Evolutionary conservation across 2,888 invertebrate genomes (phyloP).

Genomic region (Microplitis manilae): DNA sequence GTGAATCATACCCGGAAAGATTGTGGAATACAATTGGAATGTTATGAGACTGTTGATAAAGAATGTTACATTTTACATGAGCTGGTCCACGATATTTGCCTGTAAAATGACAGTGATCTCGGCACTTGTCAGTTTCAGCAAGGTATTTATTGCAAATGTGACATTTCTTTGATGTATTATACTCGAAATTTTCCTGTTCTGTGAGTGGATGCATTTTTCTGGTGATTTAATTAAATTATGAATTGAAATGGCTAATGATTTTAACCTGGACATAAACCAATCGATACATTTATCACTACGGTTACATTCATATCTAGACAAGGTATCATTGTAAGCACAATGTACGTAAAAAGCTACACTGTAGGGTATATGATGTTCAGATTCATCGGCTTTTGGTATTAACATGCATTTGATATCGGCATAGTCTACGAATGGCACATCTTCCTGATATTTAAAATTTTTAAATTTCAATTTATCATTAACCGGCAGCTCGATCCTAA

Average conservation of each 20-base stretch:
- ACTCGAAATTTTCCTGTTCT: slow-evolving; percentile 34
- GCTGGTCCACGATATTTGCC: not conserved
- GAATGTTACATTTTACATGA: not conserved
- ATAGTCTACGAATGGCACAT: slow-evolving; percentile 43
- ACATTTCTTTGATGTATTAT: not conserved
- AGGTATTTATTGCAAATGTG: not conserved
- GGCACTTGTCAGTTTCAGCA: not conserved
- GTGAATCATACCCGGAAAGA: slow-evolving; percentile 56
- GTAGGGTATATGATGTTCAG: slow-evolving; percentile 39
- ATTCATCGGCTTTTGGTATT: slow-evolving; percentile 28
- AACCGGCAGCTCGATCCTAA: not conserved
- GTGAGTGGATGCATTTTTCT: slow-evolving; percentile 35
- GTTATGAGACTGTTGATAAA: not conserved
- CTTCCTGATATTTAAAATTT: slow-evolving; percentile 40
- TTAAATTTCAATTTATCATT: slow-evolving; percentile 42
- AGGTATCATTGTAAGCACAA: slow-evolving; percentile 30
- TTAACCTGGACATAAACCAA: not conserved
- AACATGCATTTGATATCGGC: slow-evolving; percentile 46
- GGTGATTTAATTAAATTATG: slow-evolving; percentile 13
- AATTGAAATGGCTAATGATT: slow-evolving; percentile 3
- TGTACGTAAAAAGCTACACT: slow-evolving; percentile 37
- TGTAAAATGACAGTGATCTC: slow-evolving; percentile 8
- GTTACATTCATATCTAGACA: slow-evolving; percentile 32
- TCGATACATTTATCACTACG: not conserved
- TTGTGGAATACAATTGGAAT: slow-evolving; percentile 21